A percentile compares a stretch with the other conserved stretches of the same genome.
These are phyloP conservation scores for Thamnophis elegans DNA, from an alignment of 2,797 vertebrate species.

Conservation along the genomic window DNA sequence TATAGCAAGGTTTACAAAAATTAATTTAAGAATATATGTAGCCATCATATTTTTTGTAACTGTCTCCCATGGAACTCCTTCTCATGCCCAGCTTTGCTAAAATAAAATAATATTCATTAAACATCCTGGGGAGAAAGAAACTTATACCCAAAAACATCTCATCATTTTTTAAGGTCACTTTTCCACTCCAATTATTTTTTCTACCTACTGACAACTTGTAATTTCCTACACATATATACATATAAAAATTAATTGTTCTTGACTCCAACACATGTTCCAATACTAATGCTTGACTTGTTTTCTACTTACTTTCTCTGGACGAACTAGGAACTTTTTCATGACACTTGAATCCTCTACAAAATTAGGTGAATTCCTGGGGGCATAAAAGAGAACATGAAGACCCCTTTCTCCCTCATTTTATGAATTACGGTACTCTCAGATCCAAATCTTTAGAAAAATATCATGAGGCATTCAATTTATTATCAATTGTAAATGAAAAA, in stretches of 20 bases:
- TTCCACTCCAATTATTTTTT: neutral
- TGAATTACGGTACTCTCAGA: neutral
- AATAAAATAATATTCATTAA: neutral
- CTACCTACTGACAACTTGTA: neutral
- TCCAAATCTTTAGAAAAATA: neutral
- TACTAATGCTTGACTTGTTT: conserved; percentile 27
- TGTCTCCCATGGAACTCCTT: neutral
- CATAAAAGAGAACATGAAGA: conserved; percentile 32
- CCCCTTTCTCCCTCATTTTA: neutral
- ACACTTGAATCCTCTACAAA: conserved; percentile 19
- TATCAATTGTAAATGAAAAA: neutral
- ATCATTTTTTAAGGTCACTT: neutral
- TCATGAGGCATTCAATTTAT: neutral
- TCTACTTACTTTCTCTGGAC: conserved; percentile 28
- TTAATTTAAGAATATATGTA: neutral
- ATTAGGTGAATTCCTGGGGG: conserved; percentile 21
- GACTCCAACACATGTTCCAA: neutral
- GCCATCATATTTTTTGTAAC: neutral
- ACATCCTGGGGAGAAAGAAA: neutral
- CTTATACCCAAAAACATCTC: neutral
- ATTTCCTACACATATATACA: neutral
- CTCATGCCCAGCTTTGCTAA: neutral
- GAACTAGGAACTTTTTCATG: conserved; percentile 13
- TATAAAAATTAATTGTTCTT: neutral
- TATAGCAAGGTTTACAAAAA: neutral